A percentile compares a stretch with the other conserved stretches of the same genome.
phyloP scores from a whole-genome alignment of 2,113 vertebrate species.

The Eolophus roseicapilla region DNA sequence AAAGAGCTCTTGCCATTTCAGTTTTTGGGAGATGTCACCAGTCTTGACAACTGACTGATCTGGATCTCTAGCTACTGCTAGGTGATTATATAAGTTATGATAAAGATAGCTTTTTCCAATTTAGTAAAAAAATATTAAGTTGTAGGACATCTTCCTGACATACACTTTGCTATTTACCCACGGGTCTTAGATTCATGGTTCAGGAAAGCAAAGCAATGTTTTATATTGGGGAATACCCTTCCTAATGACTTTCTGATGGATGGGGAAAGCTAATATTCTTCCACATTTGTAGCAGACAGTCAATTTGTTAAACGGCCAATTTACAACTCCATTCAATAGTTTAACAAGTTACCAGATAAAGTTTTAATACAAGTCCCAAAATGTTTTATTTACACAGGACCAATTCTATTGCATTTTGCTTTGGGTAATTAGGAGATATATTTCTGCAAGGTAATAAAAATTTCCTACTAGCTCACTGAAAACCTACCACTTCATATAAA shows the following conservation, averaged over 20 bases:
- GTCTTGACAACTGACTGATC: not conserved
- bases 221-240: not conserved
- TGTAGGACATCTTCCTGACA: not conserved
- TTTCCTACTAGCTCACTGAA: not conserved
- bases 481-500: not conserved
- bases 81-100: not conserved
- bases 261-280: not conserved
- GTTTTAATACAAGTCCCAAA: not conserved
- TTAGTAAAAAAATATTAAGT: not conserved
- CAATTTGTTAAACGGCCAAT: not conserved
- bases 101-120: not conserved
- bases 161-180: not conserved
- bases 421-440: not conserved
- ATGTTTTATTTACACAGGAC: not conserved
- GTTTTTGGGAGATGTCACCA: not conserved
- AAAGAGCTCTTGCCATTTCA: not conserved
- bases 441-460: not conserved
- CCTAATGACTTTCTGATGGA: not conserved
- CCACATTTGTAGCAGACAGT: not conserved
- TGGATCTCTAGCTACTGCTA: not conserved
- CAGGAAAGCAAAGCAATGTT: not conserved
- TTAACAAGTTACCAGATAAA: not conserved
- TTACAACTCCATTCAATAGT: not conserved
- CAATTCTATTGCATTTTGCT: not conserved
- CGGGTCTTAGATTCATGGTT: not conserved